A percentile compares a stretch with the other conserved stretches of the same genome.
These are phyloP conservation scores for Camponotus floridanus DNA, from an alignment of 1,140 invertebrate genomes.

Conservation along the genomic window DNA sequence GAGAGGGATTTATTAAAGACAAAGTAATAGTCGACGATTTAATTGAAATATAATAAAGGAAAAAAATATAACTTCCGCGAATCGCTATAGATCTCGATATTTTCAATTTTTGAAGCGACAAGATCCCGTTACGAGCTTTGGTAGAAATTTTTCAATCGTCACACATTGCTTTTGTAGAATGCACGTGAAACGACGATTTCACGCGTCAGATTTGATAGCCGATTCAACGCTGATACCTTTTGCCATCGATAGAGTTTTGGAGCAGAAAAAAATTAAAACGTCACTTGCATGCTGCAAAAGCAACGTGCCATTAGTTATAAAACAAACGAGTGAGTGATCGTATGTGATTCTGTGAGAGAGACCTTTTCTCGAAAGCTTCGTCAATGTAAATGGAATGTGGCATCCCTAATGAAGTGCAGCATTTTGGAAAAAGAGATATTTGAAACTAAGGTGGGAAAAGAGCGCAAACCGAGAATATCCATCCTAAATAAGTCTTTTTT, in stretches of 20 bases:
- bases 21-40: neutral
- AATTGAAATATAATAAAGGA: neutral
- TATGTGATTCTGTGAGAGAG: constrained; percentile 75
- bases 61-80: neutral
- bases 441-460: constrained; percentile 67
- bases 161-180: constrained; percentile 82
- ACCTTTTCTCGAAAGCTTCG: constrained; percentile 85
- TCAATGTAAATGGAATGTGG: constrained; percentile 86
- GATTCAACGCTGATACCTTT: constrained; percentile 28
- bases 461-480: constrained; percentile 48
- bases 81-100: neutral
- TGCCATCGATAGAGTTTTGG: constrained; percentile 20
- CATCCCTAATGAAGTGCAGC: constrained; percentile 85
- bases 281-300: constrained; percentile 57
- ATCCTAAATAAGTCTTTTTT: neutral
- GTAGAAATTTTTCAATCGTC: constrained; percentile 72
- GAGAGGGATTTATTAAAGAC: neutral
- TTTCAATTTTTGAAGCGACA: neutral
- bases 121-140: constrained; percentile 50
- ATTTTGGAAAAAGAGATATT: constrained; percentile 82
- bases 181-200: constrained; percentile 46
- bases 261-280: constrained; percentile 1
- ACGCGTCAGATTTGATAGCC: constrained; percentile 39
- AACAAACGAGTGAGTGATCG: constrained; percentile 65
- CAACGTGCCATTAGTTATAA: constrained; percentile 55